phyloP scores from a whole-genome alignment of 2,888 invertebrate species.

The Minunthozetes semirufus region DNA sequence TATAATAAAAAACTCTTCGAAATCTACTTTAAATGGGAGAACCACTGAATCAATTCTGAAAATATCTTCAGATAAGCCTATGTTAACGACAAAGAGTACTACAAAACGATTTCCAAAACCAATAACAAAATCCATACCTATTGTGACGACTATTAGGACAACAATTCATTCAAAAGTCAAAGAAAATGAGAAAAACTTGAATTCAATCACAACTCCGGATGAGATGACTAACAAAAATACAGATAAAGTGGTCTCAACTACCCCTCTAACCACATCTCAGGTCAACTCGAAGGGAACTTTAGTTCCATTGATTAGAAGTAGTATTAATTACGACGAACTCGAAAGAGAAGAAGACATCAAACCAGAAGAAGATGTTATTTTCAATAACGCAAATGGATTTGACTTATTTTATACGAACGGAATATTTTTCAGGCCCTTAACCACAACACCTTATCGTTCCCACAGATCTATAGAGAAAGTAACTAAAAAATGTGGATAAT shows the following conservation, averaged over 20 bases:
- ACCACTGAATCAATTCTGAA: neutral
- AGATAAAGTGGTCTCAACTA: neutral
- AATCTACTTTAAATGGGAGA: too few relatives aligned
- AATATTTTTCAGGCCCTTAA: neutral
- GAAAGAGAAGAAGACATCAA: slow-evolving; percentile 22
- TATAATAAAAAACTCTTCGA: too few relatives aligned
- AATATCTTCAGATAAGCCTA: neutral
- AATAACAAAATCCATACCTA: neutral
- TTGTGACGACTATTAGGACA: neutral
- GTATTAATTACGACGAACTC: slow-evolving; percentile 6
- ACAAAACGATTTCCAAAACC: neutral
- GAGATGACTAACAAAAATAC: neutral
- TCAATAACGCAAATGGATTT: neutral
- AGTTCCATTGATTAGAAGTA: neutral
- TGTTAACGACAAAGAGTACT: neutral
- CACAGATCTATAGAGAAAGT: neutral
- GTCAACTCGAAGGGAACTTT: too few relatives aligned
- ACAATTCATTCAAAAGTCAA: too few relatives aligned
- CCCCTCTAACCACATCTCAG: neutral
- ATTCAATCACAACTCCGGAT: neutral
- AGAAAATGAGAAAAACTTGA: neutral
- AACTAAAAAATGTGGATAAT: neutral
- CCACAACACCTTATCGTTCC: neutral
- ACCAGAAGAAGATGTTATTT: slow-evolving; percentile 2
- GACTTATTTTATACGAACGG: slow-evolving; percentile 10